Percentiles rank a stretch among this genome's conserved stretches.
phyloP scores from a whole-genome alignment of 2,113 vertebrate genomes.

The Sinocyclocheilus anshuiensis region DNA sequence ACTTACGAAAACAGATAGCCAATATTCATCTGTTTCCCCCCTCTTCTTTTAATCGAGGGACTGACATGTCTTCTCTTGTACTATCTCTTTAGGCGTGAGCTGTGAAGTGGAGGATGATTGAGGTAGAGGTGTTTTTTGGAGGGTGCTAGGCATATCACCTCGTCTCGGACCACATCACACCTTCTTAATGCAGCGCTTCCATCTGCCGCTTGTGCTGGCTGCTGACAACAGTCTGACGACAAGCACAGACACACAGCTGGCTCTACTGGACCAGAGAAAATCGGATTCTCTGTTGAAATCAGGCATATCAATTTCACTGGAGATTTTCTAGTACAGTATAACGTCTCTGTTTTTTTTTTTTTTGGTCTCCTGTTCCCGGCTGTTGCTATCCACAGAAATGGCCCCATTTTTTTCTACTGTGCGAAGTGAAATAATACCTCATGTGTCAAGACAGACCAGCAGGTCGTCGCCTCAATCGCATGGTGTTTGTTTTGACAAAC shows the following conservation, averaged over 20 bases:
- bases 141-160: slow-evolving; percentile 17
- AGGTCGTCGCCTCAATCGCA: slow-evolving; percentile 2
- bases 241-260: slow-evolving; percentile 26
- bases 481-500: slow-evolving; percentile 23
- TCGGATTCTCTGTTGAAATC: slow-evolving; percentile 24
- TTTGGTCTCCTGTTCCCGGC: not conserved
- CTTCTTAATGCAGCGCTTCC: slow-evolving; percentile 38
- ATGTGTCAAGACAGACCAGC: not conserved
- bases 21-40: slow-evolving; percentile 45
- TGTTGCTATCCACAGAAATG: not conserved
- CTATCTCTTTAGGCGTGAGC: slow-evolving; percentile 48
- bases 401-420: not conserved
- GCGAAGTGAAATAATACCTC: not conserved
- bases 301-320: slow-evolving; percentile 12
- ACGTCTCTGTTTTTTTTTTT: not conserved
- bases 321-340: not conserved
- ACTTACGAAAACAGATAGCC: slow-evolving; percentile 54
- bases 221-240: slow-evolving; percentile 7
- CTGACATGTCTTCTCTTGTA: slow-evolving; percentile 50
- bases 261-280: slow-evolving; percentile 26
- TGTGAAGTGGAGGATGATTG: slow-evolving; percentile 32
- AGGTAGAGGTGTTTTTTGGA: slow-evolving; percentile 17
- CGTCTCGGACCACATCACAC: slow-evolving; percentile 44
- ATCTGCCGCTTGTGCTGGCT: slow-evolving; percentile 32
- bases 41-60: slow-evolving; percentile 24